Base-by-base conservation (phyloP, 2,797 vertebrate species). In the Falco concolor region DNA sequence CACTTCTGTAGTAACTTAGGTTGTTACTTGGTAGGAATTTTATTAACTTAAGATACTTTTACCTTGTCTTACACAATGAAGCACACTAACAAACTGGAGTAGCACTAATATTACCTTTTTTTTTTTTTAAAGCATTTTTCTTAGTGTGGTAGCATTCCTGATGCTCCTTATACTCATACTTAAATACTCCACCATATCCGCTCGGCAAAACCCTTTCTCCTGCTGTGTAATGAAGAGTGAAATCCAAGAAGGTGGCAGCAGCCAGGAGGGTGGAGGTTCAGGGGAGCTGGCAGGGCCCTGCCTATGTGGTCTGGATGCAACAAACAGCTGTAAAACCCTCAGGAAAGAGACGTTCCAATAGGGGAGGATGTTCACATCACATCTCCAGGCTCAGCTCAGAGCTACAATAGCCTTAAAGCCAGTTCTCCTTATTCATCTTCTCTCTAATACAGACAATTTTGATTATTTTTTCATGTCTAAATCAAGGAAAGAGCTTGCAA, bases 181-280 rank as follows among this genome's bases (percentile, higher is more conserved):
- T 56, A n/a, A 88, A n/a, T 60, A 56, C 27, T 75, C 17, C 5
- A 24, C 6, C 38, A 38, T 9, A n/a, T 65, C 17, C 18, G 4
- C 44, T 44, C 44, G 9, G 8, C 44, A 8, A 19, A 44, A 28
- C 12, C 24, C 16, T 34, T 57, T 57, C 21, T 59, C 57, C 57
- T 28, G 19, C 14, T 8, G 60, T 40, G 6, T 44, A 23, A 38
- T 12, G 30, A 70, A 34, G 13, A 53, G 18, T 14, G 34, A 18
- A 22, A 59, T 65, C 20, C 32, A 50, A 52, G 50, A 44, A 0
- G 0, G 21, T 38, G 6, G 4, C 10, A 10, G 45, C 11, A 9
- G 2, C 4, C 4, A 21, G 4, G 42, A 42, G 4, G 40, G 18
- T 6, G 12, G 61, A n/a, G 9, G 59, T 32, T 74, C 24, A 54